Percentiles rank a stretch among this genome's conserved stretches.
Conservation (phyloP, 2,888 invertebrate genomes). For the Drosophila peninsularis region DNA sequence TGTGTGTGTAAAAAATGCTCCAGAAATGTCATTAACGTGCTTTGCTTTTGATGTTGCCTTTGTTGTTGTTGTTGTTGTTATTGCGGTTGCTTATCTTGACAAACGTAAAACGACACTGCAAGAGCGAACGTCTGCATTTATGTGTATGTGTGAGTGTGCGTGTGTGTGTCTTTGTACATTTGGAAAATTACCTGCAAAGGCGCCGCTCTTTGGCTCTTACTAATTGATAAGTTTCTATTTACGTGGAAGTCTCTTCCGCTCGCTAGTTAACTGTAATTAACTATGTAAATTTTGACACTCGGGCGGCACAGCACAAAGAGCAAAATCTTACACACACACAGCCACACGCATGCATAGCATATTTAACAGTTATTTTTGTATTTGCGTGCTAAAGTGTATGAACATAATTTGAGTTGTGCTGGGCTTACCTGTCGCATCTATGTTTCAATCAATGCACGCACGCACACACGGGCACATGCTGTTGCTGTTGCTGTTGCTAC, state of each 20-base stretch:
- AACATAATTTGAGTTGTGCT: slow-evolving; percentile 21
- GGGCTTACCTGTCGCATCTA: slow-evolving; percentile 70
- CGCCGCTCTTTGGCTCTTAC: slow-evolving; percentile 50
- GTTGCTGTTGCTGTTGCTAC: slow-evolving; percentile 19
- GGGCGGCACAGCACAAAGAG: slow-evolving; percentile 32
- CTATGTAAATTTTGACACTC: slow-evolving; percentile 67
- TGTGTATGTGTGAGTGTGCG: slow-evolving; percentile 7
- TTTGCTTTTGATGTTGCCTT: slow-evolving; percentile 49
- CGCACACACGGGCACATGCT: slow-evolving; percentile 38
- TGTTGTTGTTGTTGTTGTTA: slow-evolving; percentile 18
- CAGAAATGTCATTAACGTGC: slow-evolving; percentile 70
- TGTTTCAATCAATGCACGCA: slow-evolving; percentile 50
- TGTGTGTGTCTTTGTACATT: slow-evolving; percentile 2
- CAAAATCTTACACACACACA: slow-evolving; percentile 7
- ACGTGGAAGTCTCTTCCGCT: slow-evolving; percentile 29
- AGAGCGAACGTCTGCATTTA: slow-evolving; percentile 10
- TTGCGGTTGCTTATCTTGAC: slow-evolving; percentile 56
- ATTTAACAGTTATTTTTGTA: slow-evolving; percentile 17
- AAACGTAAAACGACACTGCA: slow-evolving; percentile 64
- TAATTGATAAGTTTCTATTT: slow-evolving; percentile 65
- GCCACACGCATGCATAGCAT: slow-evolving; percentile 13
- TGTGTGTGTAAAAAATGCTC: slow-evolving; percentile 54
- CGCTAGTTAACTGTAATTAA: slow-evolving; percentile 52
- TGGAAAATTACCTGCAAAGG: slow-evolving; percentile 70
- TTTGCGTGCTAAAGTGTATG: slow-evolving; percentile 4